Base-by-base conservation (phyloP, 2,797 vertebrate species). In the Fratercula arctica region DNA sequence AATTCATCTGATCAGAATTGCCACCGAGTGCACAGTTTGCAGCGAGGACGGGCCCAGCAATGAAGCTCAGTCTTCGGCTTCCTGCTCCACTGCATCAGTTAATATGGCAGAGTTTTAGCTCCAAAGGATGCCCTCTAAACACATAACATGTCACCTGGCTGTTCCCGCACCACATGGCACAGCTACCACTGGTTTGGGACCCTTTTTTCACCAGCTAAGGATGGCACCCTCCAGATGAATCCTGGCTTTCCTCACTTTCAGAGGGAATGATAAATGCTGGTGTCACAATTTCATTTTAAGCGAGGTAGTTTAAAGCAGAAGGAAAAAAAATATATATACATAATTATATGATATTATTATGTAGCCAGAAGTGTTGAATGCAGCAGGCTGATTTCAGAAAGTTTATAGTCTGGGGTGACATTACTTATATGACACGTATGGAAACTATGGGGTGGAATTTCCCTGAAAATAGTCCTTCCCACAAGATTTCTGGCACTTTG, bases 401-500 rank as follows among this genome's bases (percentile, higher is more conserved):
- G 33, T 89, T 94, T 91, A n/a, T 54, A 84, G 59, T 89, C 72
- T 69, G 35, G 31, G 35, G 59, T 93, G 89, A 89, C 85, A 93
- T 90, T 89, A 89, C 72, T 87, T 94, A 63, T 19, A 76, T 81
- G 59, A 85, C 88, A 87, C 0, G 1, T 90, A 93, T 35, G 89
- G 93, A 95, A 96, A 96, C 60, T 80, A 63, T n/a, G 66, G 61
- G 35, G 11, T 93, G 92, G 92, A 95, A 97, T 96, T 96, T 94
- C 95, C 86, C 66, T 92, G 78, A 57, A 95, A 96, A 92, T 79
- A 81, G 60, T 75, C 59, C 43, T 96, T 96, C 73, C 93, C 89
- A 93, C 85, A 95, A 91, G 68, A 83, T 91, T 96, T 86, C 89
- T 96, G 92, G 82, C 75, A 88, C 75, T 89, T 83, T 53, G 78